phyloP scores from a whole-genome alignment of 2,797 vertebrate species.

The Pseudochirops cupreus region DNA sequence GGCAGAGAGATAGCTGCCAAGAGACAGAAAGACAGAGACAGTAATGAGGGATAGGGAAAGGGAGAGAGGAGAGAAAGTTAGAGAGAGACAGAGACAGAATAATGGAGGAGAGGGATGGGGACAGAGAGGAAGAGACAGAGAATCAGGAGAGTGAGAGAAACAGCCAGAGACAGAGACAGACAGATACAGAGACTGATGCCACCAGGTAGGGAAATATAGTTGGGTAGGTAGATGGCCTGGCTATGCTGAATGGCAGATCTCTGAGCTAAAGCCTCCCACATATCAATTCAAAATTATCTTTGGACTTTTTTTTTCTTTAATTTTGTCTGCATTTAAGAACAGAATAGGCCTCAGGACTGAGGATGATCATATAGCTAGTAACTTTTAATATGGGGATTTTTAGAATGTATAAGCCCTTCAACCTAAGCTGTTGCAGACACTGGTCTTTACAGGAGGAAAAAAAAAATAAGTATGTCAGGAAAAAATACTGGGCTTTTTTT shows the following conservation, averaged over 20 bases:
- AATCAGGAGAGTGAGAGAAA: background rate
- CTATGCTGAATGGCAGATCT: background rate
- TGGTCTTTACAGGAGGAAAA: constrained; percentile 42
- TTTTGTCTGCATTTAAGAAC: constrained; percentile 41
- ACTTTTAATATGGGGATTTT: constrained; percentile 56
- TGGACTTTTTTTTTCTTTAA: constrained; percentile 53
- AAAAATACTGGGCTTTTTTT: constrained; percentile 45
- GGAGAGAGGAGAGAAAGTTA: no score
- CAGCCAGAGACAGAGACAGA: background rate
- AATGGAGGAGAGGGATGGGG: background rate
- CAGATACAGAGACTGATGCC: background rate
- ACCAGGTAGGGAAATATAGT: background rate
- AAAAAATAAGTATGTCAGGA: constrained; percentile 53
- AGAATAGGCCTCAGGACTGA: constrained; percentile 1
- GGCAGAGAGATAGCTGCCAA: no score
- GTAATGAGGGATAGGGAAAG: no score
- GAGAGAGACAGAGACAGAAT: background rate
- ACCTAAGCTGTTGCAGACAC: constrained; percentile 55
- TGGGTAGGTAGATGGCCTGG: background rate
- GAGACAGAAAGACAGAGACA: no score
- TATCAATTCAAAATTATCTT: constrained; percentile 59
- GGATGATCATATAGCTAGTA: constrained; percentile 30
- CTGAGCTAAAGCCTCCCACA: background rate
- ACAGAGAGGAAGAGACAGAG: background rate
- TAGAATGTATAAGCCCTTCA: constrained; percentile 37